phyloP scores from a whole-genome alignment of 2,113 vertebrate species.

The Peromyscus leucopus region DNA sequence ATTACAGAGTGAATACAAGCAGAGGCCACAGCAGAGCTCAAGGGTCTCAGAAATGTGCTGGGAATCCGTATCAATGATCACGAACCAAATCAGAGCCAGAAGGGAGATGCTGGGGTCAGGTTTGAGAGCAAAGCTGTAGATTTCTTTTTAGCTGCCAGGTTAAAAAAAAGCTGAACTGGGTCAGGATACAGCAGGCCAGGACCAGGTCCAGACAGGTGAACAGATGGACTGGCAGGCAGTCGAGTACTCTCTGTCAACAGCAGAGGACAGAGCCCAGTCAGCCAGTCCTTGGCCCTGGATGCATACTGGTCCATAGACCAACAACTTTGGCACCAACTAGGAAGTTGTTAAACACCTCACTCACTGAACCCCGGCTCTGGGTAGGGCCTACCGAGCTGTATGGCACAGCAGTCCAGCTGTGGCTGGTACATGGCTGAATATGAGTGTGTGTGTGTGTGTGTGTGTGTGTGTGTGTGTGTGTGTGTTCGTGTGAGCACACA shows the following conservation, averaged over 20 bases:
- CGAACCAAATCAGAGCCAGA: neutral
- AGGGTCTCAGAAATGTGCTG: neutral
- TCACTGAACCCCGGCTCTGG: neutral
- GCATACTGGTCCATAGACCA: neutral
- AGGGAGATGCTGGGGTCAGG: neutral
- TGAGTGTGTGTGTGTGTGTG: neutral
- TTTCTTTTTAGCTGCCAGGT: neutral
- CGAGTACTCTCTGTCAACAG: neutral
- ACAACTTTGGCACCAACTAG: neutral
- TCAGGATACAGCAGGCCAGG: neutral
- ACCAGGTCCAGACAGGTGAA: neutral
- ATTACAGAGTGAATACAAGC: neutral
- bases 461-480: neutral
- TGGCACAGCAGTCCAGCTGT: neutral
- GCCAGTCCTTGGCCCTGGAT: neutral
- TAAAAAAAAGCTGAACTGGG: neutral
- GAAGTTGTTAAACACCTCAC: neutral
- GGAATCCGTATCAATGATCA: neutral
- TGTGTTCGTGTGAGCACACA: accelerated
- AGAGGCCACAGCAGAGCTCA: neutral
- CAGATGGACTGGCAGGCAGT: neutral
- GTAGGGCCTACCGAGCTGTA: neutral
- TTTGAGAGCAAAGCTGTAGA: neutral
- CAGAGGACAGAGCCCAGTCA: neutral
- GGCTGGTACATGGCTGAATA: neutral